Conservation (phyloP, 2,113 vertebrate species). For the Nanorana parkeri region DNA sequence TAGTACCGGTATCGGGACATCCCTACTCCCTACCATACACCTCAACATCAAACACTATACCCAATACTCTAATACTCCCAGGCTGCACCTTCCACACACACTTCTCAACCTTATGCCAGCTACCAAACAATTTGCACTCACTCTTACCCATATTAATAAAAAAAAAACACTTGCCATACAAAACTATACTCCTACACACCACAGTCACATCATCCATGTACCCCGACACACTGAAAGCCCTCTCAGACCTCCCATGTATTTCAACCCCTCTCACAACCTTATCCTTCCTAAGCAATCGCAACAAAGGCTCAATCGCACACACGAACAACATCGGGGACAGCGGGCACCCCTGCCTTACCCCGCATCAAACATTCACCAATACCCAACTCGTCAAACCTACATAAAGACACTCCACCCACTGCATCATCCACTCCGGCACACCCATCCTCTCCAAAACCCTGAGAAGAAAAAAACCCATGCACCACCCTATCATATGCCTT, state of each 20-base stretch:
- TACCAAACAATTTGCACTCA: too few species aligned
- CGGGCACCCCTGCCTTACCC: not conserved
- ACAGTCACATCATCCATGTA: constrained; percentile 7
- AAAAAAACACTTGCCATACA: too few species aligned
- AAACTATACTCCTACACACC: not conserved
- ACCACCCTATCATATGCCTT: not conserved
- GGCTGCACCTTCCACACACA: too few species aligned
- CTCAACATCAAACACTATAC: too few species aligned
- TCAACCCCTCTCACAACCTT: not conserved
- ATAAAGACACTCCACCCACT: not conserved
- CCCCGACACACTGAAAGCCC: not conserved
- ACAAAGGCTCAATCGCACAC: not conserved
- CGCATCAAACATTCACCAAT: not conserved
- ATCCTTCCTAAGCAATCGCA: not conserved
- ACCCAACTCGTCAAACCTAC: not conserved
- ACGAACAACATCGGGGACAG: not conserved
- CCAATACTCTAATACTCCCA: too few species aligned
- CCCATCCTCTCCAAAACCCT: not conserved
- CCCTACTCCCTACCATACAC: too few species aligned
- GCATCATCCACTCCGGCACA: not conserved
- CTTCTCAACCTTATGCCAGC: too few species aligned
- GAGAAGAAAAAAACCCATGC: not conserved
- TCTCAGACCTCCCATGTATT: not conserved
- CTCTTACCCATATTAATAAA: too few species aligned
- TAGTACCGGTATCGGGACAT: too few species aligned